A percentile compares a stretch with the other conserved stretches of the same genome.
phyloP scores from a whole-genome alignment of 2,113 vertebrate genomes.

The Sinocyclocheilus anshuiensis region DNA sequence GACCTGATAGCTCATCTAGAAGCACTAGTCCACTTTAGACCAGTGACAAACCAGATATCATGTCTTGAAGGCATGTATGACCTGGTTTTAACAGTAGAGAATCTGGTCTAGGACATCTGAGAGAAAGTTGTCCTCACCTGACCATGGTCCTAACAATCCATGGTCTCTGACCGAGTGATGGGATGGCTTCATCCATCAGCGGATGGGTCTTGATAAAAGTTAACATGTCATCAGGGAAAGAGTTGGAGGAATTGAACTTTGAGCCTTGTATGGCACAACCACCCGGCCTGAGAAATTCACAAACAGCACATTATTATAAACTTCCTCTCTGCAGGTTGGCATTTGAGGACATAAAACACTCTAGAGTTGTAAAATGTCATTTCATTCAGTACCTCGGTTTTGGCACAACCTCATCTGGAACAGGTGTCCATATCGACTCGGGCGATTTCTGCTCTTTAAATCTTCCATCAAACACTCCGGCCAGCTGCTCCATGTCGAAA shows the following conservation, averaged over 20 bases:
- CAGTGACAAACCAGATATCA: too few relatives aligned
- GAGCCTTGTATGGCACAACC: constrained; percentile 85
- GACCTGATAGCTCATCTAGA: too few relatives aligned
- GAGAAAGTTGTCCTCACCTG: constrained; percentile 75
- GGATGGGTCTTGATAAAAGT: constrained; percentile 95
- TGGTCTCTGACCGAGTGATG: constrained; percentile 85
- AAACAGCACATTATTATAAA: constrained; percentile 14
- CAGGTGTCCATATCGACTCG: constrained; percentile 93
- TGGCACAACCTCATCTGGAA: constrained; percentile 90
- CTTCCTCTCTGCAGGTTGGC: not conserved
- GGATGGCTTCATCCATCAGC: constrained; percentile 92
- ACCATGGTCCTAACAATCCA: constrained; percentile 93
- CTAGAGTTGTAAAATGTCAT: not conserved
- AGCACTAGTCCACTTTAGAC: too few relatives aligned
- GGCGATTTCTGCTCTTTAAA: constrained; percentile 96
- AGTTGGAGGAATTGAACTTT: constrained; percentile 89
- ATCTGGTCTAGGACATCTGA: not conserved
- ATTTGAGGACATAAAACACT: constrained; percentile 18
- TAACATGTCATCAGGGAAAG: constrained; percentile 94
- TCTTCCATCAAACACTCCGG: constrained; percentile 87
- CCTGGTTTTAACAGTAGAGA: not conserved
- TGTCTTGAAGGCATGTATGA: not conserved
- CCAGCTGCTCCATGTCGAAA: constrained; percentile 94
- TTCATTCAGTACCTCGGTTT: constrained; percentile 83
- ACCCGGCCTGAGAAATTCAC: constrained; percentile 80